Conservation (phyloP, 2,797 vertebrate species). For the Fratercula arctica region DNA sequence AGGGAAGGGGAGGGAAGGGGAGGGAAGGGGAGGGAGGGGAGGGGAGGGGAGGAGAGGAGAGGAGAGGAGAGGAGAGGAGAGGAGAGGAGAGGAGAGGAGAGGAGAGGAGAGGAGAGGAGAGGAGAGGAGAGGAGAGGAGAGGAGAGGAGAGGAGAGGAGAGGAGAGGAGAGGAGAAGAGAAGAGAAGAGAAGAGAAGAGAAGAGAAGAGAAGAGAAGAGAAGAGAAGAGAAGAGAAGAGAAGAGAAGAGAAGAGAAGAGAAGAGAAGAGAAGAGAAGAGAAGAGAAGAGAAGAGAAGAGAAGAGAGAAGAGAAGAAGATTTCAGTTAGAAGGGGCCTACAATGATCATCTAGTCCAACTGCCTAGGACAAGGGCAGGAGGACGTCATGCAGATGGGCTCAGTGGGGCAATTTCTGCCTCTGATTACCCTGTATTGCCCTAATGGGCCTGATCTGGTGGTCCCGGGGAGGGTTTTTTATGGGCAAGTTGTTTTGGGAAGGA, state of each 20-base stretch:
- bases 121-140: background rate
- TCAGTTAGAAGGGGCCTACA: background rate
- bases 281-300: too few relatives aligned
- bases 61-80: too few relatives aligned
- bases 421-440: background rate
- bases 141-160: background rate
- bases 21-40: background rate
- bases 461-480: background rate
- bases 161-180: too few relatives aligned
- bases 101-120: background rate
- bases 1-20: background rate
- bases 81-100: background rate
- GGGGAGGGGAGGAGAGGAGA: background rate
- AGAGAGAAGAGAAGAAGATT: background rate
- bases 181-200: background rate
- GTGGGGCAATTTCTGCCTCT: background rate
- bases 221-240: background rate
- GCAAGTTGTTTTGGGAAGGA: background rate
- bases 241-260: background rate
- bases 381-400: accelerated
- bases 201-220: too few relatives aligned
- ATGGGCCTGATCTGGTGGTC: accelerated
- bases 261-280: too few relatives aligned
- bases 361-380: background rate
- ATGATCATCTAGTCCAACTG: too few relatives aligned